phyloP scores from a whole-genome alignment of 2,888 invertebrate species.

The Boloria euphrosyne region DNA sequence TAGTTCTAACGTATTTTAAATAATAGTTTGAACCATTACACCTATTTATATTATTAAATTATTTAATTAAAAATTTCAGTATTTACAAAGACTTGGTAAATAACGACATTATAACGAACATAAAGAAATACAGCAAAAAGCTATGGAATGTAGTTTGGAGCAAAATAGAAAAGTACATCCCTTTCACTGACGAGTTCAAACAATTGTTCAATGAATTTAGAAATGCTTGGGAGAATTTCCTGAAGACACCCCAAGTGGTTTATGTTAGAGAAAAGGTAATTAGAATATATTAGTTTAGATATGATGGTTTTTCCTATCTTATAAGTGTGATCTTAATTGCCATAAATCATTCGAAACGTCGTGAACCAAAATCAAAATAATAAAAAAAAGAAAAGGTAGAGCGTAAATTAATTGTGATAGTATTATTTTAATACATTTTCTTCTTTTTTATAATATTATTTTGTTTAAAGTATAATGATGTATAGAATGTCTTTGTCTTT shows the following conservation, averaged over 20 bases:
- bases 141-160: constrained; percentile 80
- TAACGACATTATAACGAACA: constrained; percentile 89
- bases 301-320: neutral
- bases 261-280: constrained; percentile 71
- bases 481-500: no score
- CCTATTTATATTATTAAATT: neutral
- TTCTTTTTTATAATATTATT: no score
- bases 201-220: constrained; percentile 70
- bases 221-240: constrained; percentile 69
- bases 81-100: constrained; percentile 90
- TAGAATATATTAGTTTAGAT: neutral
- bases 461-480: no score
- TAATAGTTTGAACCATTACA: no score
- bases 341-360: no score
- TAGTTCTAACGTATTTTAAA: no score
- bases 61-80: constrained; percentile 52
- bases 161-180: constrained; percentile 72
- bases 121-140: constrained; percentile 88
- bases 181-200: constrained; percentile 70
- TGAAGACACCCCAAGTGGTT: constrained; percentile 70
- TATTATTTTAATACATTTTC: no score
- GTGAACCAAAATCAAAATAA: no score
- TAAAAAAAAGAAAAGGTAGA: no score
- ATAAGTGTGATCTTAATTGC: no score
- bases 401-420: no score